Evolutionary conservation across 2,113 vertebrate species (phyloP), one percentile per base, ranked within the genome.

Genomic region (Etheostoma cragini): DNA sequence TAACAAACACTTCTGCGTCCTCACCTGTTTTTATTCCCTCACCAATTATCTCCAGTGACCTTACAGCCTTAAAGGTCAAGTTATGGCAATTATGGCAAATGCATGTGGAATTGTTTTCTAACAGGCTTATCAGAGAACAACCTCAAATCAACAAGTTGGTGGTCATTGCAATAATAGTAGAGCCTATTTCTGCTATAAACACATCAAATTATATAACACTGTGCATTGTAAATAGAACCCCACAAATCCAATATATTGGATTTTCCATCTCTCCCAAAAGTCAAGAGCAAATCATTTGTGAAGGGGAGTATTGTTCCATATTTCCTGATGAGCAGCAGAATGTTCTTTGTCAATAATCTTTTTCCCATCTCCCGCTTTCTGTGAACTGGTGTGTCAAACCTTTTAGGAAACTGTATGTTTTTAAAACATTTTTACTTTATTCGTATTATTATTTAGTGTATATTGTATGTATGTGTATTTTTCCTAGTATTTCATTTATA

Each of bases 381-480:
- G 81, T 75, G 78, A 91, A 80, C 85, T 88, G 83, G 72, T 70
- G 85, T 82, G 86, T 88, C 85, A 87, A 90, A 82, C 76, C 83
- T 93, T 93, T 92, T 85, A 87, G 85, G 80, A 22, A 15, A 80
- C 87, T 92, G 91, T 88, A 91, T n/a, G n/a, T n/a, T n/a, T n/a
- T n/a, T n/a, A n/a, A n/a, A n/a, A n/a, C n/a, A n/a, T n/a, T n/a
- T n/a, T n/a, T n/a, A n/a, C n/a, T n/a, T n/a, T n/a, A n/a, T n/a
- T n/a, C n/a, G n/a, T n/a, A n/a, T n/a, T n/a, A n/a, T n/a, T n/a
- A n/a, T n/a, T n/a, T n/a, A n/a, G n/a, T n/a, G n/a, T n/a, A n/a
- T n/a, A n/a, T n/a, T n/a, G n/a, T n/a, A n/a, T n/a, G n/a, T n/a
- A n/a, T n/a, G n/a, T n/a, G n/a, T n/a, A n/a, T n/a, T n/a, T n/a